These are phyloP conservation scores for Enteromius unitaeniatus DNA, from an alignment of 2,797 vertebrate genomes.

Conservation along the genomic window DNA sequence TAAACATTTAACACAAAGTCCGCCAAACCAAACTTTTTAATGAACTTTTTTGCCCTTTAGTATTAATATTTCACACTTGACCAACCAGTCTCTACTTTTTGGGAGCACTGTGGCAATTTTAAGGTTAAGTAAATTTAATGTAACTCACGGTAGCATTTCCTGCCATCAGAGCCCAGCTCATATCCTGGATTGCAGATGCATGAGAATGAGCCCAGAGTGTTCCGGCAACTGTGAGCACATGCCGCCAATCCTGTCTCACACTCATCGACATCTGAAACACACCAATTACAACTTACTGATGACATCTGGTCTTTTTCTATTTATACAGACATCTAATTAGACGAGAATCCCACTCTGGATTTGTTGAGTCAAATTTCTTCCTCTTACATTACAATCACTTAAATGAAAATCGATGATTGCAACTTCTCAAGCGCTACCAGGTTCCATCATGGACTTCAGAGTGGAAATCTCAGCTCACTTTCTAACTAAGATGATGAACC, in stretches of 20 bases:
- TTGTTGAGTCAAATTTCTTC: neutral
- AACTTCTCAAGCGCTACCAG: conserved; percentile 7
- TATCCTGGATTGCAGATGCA: conserved; percentile 82
- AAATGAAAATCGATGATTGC: conserved; percentile 14
- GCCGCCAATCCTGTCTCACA: conserved; percentile 71
- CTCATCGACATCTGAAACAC: conserved; percentile 80
- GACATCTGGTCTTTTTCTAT: neutral
- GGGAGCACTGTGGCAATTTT: neutral
- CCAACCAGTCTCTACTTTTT: neutral
- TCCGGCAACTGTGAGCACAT: conserved; percentile 83
- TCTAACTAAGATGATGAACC: conserved; percentile 31
- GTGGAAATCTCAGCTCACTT: conserved; percentile 29
- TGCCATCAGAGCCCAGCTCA: conserved; percentile 81
- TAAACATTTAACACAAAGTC: neutral
- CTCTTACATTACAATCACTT: conserved; percentile 7
- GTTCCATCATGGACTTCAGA: conserved; percentile 12
- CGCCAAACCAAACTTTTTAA: neutral
- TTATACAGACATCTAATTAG: neutral
- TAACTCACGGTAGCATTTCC: conserved; percentile 84
- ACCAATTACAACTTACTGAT: conserved; percentile 32
- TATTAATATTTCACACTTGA: neutral
- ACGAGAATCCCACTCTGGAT: neutral
- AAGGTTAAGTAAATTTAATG: neutral
- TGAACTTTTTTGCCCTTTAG: too few relatives aligned
- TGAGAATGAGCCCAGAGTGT: conserved; percentile 82